Percentiles rank a stretch among this genome's conserved stretches.
phyloP scores from a whole-genome alignment of 2,797 vertebrate species.

The Antennarius maculatus region DNA sequence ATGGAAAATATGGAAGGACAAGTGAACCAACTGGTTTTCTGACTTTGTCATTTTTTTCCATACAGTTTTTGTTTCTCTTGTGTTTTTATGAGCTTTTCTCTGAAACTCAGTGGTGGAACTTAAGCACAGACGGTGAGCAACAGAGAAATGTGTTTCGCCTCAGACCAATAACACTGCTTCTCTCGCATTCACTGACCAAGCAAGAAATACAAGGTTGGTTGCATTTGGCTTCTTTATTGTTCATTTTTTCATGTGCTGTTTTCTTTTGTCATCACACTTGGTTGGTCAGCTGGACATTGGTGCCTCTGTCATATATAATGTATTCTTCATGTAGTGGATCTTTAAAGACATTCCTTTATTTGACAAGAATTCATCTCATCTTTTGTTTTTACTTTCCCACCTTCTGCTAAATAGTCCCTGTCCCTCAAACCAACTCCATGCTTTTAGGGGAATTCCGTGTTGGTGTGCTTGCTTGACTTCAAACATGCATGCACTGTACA shows the following conservation, averaged over 20 bases:
- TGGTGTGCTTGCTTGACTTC: constrained; percentile 3
- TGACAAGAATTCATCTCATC: background rate
- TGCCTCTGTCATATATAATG: background rate
- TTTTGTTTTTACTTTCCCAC: constrained; percentile 21
- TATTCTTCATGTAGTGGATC: too few species aligned
- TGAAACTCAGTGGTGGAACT: constrained; percentile 52
- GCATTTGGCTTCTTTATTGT: constrained; percentile 27
- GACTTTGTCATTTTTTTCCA: constrained; percentile 21
- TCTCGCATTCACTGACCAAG: constrained; percentile 64
- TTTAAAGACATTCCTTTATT: background rate
- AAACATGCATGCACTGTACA: constrained; percentile 37
- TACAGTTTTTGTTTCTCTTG: background rate
- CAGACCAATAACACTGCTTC: constrained; percentile 46
- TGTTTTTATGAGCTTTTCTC: constrained; percentile 29
- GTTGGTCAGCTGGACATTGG: constrained; percentile 5
- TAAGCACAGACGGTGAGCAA: constrained; percentile 18
- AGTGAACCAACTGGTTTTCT: constrained; percentile 48
- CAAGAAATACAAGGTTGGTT: constrained; percentile 69
- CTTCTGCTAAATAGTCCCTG: constrained; percentile 21
- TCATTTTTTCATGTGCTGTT: background rate
- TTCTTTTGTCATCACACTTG: constrained; percentile 16
- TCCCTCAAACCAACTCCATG: constrained; percentile 28
- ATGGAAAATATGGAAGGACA: constrained; percentile 35
- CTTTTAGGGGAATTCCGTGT: constrained; percentile 67
- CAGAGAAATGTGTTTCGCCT: constrained; percentile 73